Percentiles rank a stretch among this genome's conserved stretches.
These are phyloP conservation scores for Ceratina japonica DNA, from an alignment of 1,140 invertebrate species.

Conservation along the genomic window DNA sequence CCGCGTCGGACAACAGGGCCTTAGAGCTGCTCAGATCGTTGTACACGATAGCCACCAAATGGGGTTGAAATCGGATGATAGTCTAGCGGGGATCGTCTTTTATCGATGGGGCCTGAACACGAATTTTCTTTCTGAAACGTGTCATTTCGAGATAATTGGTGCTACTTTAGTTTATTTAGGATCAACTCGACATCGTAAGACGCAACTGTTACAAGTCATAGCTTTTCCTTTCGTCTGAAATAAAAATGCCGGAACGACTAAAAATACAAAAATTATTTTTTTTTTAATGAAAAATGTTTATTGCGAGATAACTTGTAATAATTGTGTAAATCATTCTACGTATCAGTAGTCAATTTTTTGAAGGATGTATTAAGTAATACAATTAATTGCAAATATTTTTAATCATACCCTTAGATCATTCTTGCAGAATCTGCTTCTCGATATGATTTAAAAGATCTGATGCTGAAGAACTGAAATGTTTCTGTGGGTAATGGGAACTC, in stretches of 20 bases:
- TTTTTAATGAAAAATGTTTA: too few species aligned
- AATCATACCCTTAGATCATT: background rate
- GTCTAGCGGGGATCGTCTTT: background rate
- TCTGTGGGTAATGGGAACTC: slow-evolving; percentile 25
- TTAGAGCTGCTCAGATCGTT: slow-evolving; percentile 89
- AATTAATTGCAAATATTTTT: background rate
- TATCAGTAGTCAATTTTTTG: too few species aligned
- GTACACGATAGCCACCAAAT: slow-evolving; percentile 90
- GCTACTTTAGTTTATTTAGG: background rate
- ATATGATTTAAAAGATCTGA: background rate
- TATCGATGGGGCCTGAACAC: slow-evolving; percentile 9
- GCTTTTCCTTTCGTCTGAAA: too few species aligned
- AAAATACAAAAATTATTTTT: too few species aligned
- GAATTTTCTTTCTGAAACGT: slow-evolving; percentile 13
- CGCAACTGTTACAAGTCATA: too few species aligned
- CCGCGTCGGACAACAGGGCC: slow-evolving; percentile 85
- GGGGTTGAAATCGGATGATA: slow-evolving; percentile 78
- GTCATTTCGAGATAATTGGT: background rate
- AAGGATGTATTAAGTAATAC: background rate
- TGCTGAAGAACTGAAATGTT: background rate
- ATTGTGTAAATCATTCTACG: too few species aligned
- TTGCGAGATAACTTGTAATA: too few species aligned
- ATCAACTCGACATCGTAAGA: background rate
- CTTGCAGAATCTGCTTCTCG: background rate
- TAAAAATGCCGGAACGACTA: too few species aligned